Evolutionary conservation across 2,797 vertebrate species (phyloP).

Genomic region (Coreius guichenoti): DNA sequence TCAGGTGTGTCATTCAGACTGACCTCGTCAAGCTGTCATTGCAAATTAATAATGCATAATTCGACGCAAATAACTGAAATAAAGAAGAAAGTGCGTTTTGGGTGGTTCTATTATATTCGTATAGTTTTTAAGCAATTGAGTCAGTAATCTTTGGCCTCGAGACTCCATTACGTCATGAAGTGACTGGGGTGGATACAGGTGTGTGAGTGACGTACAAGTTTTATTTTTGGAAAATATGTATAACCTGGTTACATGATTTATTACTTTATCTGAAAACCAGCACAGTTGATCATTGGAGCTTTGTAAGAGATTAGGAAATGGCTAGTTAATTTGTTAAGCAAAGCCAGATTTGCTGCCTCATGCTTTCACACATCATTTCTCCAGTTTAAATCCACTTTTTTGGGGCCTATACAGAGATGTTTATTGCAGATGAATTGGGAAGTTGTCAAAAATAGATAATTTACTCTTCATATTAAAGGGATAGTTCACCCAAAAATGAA

Average conservation of each 20-base stretch:
- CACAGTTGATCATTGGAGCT: conserved; percentile 51
- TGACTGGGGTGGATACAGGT: neutral
- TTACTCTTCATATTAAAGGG: neutral
- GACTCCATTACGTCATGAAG: conserved; percentile 12
- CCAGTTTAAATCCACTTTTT: neutral
- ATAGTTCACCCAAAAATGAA: neutral
- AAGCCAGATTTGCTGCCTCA: conserved; percentile 13
- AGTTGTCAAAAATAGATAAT: neutral
- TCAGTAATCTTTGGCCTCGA: neutral
- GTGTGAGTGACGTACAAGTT: neutral
- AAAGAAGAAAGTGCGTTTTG: too few relatives aligned
- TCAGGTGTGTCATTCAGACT: conserved; percentile 20
- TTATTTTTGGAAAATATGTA: neutral
- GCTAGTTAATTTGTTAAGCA: conserved; percentile 49
- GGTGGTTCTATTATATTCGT: neutral
- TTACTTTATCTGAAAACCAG: neutral
- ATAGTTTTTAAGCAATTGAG: neutral
- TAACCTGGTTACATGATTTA: neutral
- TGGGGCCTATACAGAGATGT: neutral
- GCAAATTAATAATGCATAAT: neutral
- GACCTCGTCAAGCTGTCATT: neutral
- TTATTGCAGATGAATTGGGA: neutral
- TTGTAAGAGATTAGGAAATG: conserved; percentile 44
- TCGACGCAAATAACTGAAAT: neutral
- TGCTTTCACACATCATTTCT: neutral